Percentiles rank a stretch among this genome's conserved stretches.
These are phyloP conservation scores for Coelopa pilipes DNA, from an alignment of 2,888 invertebrate species.

Conservation along the genomic window DNA sequence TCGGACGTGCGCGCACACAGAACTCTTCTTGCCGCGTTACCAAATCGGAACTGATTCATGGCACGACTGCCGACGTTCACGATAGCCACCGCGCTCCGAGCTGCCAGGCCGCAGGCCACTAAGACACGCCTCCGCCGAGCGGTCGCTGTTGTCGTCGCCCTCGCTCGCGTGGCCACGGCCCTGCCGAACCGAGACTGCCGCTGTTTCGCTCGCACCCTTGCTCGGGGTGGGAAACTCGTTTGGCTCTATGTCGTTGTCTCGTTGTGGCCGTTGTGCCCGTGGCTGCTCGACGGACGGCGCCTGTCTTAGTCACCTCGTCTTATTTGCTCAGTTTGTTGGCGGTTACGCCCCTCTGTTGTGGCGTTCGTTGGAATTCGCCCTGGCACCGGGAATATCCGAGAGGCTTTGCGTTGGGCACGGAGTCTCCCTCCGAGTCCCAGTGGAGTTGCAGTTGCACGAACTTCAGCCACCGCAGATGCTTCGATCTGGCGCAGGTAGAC, in stretches of 20 bases:
- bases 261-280: constrained; percentile 42
- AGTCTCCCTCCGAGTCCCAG: constrained; percentile 41
- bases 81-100: constrained; percentile 40
- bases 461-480: constrained; percentile 42
- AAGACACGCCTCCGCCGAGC: constrained; percentile 47
- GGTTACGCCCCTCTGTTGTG: constrained; percentile 41
- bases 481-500: constrained; percentile 16
- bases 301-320: constrained; percentile 29
- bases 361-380: constrained; percentile 11
- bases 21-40: constrained; percentile 54
- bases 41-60: constrained; percentile 60
- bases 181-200: neutral
- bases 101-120: constrained; percentile 18
- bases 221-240: constrained; percentile 14
- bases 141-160: neutral
- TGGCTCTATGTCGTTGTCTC: constrained; percentile 1
- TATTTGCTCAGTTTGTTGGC: constrained; percentile 35
- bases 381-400: constrained; percentile 34
- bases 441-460: constrained; percentile 37
- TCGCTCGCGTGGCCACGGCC: neutral
- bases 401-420: constrained; percentile 53
- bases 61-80: constrained; percentile 47
- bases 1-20: constrained; percentile 39
- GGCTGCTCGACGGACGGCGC: constrained; percentile 38
- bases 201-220: no score